Evolutionary conservation across 2,888 invertebrate species (phyloP), one percentile per base, ranked within the genome.

Genomic region (Cacoxenus indagator): DNA sequence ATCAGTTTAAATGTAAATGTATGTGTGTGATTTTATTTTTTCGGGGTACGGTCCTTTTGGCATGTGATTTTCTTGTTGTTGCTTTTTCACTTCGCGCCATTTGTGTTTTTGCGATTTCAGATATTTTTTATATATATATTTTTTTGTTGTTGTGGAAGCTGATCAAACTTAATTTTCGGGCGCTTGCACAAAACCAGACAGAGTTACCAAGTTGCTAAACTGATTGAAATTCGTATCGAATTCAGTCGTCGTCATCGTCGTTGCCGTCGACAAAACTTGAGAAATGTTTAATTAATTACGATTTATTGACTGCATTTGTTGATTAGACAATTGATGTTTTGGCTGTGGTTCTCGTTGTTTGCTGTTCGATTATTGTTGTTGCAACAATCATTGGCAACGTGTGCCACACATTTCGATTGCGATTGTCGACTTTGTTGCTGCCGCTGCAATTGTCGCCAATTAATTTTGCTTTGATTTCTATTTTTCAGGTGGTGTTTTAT

Each of bases 271-370:
- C 24, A 14, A 24, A 43, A 62, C 61, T 31, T 62, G 45, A 62
- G 61, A 72, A 78, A 82, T 71, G 76, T 83, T 86, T 87, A 87
- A 86, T 87, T 87, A 87, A 87, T 87, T 86, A 86, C 86, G 85
- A 86, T 87, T 87, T 87, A 87, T 87, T 86, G 87, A 85, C 84
- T 82, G 84, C 83, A 84, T 83, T 84, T 80, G 81, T 82, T 86
- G 85, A 86, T 85, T 85, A 83, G 81, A 84, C 85, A 79, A 81
- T 78, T 79, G 83, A 80, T 78, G 82, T 76, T 76, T 74, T 65
- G 54, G 26, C 59, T 29, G 19, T 57, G 11, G 29, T 61, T 59
- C 26, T 29, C 27, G 54, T 54, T 54, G 11, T 29, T 14, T 27
- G 26, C 22, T 37, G 14, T 72, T 73, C 62, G 71, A 70, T 48